These are phyloP conservation scores for Amphipyra berbera DNA, from an alignment of 2,888 invertebrate species.

Conservation along the genomic window DNA sequence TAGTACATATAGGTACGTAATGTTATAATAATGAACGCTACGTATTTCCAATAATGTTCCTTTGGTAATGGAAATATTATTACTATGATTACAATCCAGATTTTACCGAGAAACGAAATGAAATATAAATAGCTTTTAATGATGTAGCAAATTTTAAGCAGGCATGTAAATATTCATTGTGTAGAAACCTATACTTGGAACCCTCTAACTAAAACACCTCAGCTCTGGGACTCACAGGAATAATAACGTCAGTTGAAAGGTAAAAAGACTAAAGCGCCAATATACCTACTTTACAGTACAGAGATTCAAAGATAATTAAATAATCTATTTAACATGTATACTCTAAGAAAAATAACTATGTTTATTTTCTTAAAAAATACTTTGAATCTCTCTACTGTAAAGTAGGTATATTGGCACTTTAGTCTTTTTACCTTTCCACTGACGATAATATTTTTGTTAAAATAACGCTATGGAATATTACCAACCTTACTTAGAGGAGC, in stretches of 20 bases:
- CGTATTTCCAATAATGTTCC: background rate
- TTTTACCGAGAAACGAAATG: background rate
- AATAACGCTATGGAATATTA: background rate
- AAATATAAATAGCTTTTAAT: constrained; percentile 5
- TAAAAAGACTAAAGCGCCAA: too few relatives aligned
- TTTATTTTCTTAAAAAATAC: too few relatives aligned
- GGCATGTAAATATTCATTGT: too few relatives aligned
- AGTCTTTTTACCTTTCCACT: too few relatives aligned
- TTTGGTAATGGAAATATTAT: background rate
- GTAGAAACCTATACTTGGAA: constrained; percentile 2
- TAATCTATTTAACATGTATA: too few relatives aligned
- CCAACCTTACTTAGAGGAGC: constrained; percentile 7
- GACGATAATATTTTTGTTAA: background rate
- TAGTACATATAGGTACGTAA: background rate
- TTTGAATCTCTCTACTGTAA: too few relatives aligned
- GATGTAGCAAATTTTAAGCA: background rate
- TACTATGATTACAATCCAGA: background rate
- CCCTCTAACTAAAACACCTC: background rate
- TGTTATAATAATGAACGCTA: background rate
- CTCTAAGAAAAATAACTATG: too few relatives aligned
- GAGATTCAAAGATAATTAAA: too few relatives aligned
- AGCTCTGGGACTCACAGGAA: background rate
- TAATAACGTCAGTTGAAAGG: too few relatives aligned
- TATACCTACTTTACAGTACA: too few relatives aligned
- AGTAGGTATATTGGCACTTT: too few relatives aligned